Evolutionary conservation across 2,888 invertebrate genomes (phyloP), one percentile per base, ranked within the genome.

Genomic region (Leucoptera coffeella): DNA sequence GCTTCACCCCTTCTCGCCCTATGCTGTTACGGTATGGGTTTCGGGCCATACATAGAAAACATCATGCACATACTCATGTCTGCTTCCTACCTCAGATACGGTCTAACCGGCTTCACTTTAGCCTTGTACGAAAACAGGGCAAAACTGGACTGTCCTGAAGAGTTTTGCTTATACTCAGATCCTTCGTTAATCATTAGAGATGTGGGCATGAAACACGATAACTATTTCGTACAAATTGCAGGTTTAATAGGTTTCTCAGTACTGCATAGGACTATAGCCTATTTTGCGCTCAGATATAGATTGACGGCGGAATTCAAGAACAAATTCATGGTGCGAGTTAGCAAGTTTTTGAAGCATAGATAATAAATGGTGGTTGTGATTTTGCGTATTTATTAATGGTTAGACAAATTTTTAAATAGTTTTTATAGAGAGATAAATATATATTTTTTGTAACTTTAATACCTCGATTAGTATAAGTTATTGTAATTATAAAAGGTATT

Each of bases 1-100:
- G 57, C 74, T 3, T 71, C 77, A 0, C 76, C 78, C 0, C 54
- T 78, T 0, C 50, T 79, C 3, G 74, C 73, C 1, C 40, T 80
- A 1, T 62, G 74, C 23, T 73, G 77, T 33, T 78, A 80, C 38
- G 80, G 79, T 2, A 74, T 80, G 72, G 80, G 80, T 7, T 79
- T 75, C 36, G 75, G 75, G 1, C 49, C 58, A 2, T 42, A 40
- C 31, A 74, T 79, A 14, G 74, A 75, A 45, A 46, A 58, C 1
- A 37, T 50, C 12, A 78, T 78, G 77, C 55, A 47, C 32, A 43
- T 60, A 1, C 39, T 79, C 0, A 78, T 79, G 75, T 57, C 67
- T 0, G 41, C 59, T 3, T 77, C 77, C 1, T 87, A 78, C 45
- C 61, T 85, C 11, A 74, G 85, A 26, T 85, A 79, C 42, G 78